phyloP scores from a whole-genome alignment of 2,113 vertebrate genomes.

The Tragulus kanchil region DNA sequence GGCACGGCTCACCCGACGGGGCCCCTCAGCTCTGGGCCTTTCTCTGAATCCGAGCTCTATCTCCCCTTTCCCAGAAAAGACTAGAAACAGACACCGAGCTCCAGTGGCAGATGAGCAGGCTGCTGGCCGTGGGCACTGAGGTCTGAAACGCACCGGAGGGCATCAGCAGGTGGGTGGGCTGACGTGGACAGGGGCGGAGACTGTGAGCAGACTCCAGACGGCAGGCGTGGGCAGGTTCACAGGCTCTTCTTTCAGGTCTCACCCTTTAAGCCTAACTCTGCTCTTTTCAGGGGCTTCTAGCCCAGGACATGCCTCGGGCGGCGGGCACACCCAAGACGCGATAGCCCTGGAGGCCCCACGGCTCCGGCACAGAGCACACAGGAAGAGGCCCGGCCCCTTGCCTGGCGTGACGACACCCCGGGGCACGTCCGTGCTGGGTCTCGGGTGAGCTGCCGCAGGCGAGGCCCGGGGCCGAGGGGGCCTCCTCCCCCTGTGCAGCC shows the following conservation, averaged over 20 bases:
- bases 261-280: no score
- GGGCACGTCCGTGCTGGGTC: neutral
- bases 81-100: fast-evolving
- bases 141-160: neutral
- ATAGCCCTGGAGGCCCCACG: neutral
- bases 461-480: fast-evolving
- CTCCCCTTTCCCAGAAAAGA: neutral
- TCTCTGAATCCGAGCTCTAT: fast-evolving
- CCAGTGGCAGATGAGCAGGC: fast-evolving
- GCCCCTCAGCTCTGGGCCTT: fast-evolving
- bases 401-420: fast-evolving
- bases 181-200: fast-evolving
- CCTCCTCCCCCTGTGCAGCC: fast-evolving
- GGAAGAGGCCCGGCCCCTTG: fast-evolving
- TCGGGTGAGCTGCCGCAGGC: fast-evolving
- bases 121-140: fast-evolving
- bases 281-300: neutral
- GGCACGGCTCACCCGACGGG: fast-evolving
- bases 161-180: fast-evolving
- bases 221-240: fast-evolving
- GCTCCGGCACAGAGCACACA: fast-evolving
- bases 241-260: fast-evolving
- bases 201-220: fast-evolving
- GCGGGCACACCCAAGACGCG: neutral
- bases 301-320: neutral